These are phyloP conservation scores for Galleria mellonella DNA, from an alignment of 1,140 invertebrate species.

Conservation along the genomic window DNA sequence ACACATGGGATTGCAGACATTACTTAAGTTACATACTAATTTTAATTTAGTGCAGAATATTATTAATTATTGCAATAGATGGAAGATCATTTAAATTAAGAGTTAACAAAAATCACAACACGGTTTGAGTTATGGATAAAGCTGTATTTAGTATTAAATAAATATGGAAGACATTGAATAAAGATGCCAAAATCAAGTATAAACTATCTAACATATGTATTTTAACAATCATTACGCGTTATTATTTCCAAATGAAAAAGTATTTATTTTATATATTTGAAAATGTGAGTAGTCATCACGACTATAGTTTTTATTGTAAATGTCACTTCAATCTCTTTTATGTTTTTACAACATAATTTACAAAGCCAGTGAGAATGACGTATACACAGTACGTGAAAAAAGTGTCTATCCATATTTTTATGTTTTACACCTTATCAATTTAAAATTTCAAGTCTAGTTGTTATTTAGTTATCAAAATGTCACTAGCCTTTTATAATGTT, in stretches of 20 bases:
- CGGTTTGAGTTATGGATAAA: slow-evolving; percentile 8
- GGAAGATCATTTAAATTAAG: slow-evolving; percentile 3
- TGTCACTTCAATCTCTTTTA: not conserved
- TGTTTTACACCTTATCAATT: slow-evolving; percentile 46
- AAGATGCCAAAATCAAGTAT: not conserved
- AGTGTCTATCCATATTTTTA: slow-evolving; percentile 24
- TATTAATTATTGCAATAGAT: slow-evolving; percentile 5
- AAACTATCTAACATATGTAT: not conserved
- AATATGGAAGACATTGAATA: slow-evolving; percentile 7
- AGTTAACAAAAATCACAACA: slow-evolving; percentile 21
- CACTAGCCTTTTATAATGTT: slow-evolving; percentile 70
- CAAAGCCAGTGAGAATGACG: slow-evolving; percentile 20
- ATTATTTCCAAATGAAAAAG: too few species aligned
- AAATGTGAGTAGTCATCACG: too few species aligned
- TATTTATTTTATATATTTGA: too few species aligned
- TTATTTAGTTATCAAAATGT: slow-evolving; percentile 70
- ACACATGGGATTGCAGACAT: too few species aligned
- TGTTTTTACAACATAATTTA: slow-evolving; percentile 1
- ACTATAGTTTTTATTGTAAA: too few species aligned
- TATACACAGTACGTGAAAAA: too few species aligned
- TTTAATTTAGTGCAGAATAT: not conserved
- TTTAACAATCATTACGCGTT: too few species aligned
- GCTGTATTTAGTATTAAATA: not conserved
- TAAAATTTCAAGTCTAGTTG: slow-evolving; percentile 61
- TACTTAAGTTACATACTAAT: too few species aligned